Base-by-base conservation (phyloP, 1,140 invertebrate genomes). In the Protaetia brevitarsis region DNA sequence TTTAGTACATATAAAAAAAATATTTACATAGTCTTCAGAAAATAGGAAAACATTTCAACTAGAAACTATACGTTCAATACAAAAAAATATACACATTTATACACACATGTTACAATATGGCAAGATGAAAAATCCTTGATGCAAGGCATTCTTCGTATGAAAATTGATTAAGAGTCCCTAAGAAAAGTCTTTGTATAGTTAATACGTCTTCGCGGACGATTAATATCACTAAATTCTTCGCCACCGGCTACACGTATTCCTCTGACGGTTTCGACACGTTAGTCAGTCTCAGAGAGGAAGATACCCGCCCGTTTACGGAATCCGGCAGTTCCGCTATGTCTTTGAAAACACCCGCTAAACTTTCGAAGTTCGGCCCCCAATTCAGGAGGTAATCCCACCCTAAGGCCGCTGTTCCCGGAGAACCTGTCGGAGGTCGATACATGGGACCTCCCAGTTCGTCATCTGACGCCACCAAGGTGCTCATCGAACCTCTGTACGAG, bases 341-440 rank as follows among this genome's bases (percentile, higher is more conserved):
- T 81, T 94, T 95, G 74, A 97, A 97, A 34, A 98, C 95, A 1
- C 94, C 94, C 56, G 95, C 93, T 73, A 97, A 84, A 77, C 91
- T 95, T 78, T 97, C 92, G 78, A 96, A 97, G 81, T 95, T 96
- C 5, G 94, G 94, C 6, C 94, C 94, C 95, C 95, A 97, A 81
- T 96, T 97, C 11, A 97, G 83, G 62, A 97, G 81, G 75, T 96
- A 95, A 74, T 97, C 94, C 93, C 94, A 97, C 56, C 93, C 91
- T 27, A 96, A 81, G 45, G 86, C 86, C 7, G 85, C 82, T 0
- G 86, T 85, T 0, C 89, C 88, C 0, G 90, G 87, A 1, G 90
- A 90, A 7, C 90, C 91, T 67, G 90, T 90, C 3, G 87, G 82
- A 60, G 89, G 88, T 66, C 90, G 85, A 72, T 92, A 94, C 60